Evolutionary conservation across 2,888 invertebrate genomes (phyloP), one percentile per base, ranked within the genome.

Genomic region (Dusona sp.): DNA sequence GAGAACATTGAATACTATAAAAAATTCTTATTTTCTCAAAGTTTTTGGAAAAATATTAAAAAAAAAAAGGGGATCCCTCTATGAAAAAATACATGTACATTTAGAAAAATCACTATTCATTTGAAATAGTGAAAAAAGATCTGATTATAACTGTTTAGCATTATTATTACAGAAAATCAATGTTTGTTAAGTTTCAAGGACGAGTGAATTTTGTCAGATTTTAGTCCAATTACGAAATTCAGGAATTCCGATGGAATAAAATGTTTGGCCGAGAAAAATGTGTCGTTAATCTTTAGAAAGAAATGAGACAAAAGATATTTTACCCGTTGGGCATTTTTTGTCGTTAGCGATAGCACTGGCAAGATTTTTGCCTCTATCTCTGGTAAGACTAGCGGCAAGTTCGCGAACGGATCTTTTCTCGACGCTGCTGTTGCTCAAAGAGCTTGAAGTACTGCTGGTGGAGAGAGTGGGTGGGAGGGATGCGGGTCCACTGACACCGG

Each of bases 391-490:
- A 4, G 95, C 95, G 19, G 95, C 95, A 88, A 95, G 90, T 91
- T 95, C 95, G 85, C 94, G 93, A 22, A 95, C 95, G 29, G 95
- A 95, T 88, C 95, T 93, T 90, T 95, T 95, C 89, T 96, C 96
- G 3, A 92, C 92, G 75, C 94, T 90, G 75, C 95, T 92, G 33
- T 92, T 94, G 57, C 92, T 92, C 77, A 94, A 85, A 91, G 90
- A 95, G 74, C 92, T 94, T 9, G 94, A 94, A n/a, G 95, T 95
- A 67, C 92, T 93, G 86, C 93, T 93, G 22, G 92, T 90, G 4
- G 93, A 92, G 57, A 94, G 90, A 7, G 92, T 94, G 25, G 94
- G 94, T 3, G 94, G 94, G 57, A 94, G 85, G 1, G 94, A 94
- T 13, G 94, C 94, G 3, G 94, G 94, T 7, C 94, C 94, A 78